phyloP scores from a whole-genome alignment of 2,113 vertebrate species.

The Phylloscopus trochilus region DNA sequence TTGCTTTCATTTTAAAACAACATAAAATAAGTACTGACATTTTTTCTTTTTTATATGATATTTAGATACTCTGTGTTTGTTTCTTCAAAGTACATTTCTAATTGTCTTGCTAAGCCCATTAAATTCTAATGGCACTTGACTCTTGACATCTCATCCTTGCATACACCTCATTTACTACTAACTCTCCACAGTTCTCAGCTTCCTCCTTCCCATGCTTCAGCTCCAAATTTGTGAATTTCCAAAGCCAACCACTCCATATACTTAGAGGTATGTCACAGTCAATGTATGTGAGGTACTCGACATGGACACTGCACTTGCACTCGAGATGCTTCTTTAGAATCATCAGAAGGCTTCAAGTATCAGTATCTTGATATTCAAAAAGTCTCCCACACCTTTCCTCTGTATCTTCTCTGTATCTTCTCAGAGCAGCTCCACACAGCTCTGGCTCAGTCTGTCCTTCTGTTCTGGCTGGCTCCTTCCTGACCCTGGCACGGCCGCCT shows the following conservation, averaged over 20 bases:
- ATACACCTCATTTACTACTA: background rate
- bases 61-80: background rate
- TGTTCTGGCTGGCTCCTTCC: too few relatives aligned
- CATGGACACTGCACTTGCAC: too few relatives aligned
- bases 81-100: background rate
- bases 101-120: background rate
- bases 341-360: too few relatives aligned
- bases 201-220: background rate
- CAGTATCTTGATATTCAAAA: too few relatives aligned
- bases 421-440: too few relatives aligned
- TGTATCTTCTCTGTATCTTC: too few relatives aligned
- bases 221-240: background rate
- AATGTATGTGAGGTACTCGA: too few relatives aligned
- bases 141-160: background rate
- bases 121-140: background rate
- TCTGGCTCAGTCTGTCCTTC: too few relatives aligned
- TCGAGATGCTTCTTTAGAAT: too few relatives aligned
- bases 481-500: too few relatives aligned
- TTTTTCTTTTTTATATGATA: background rate
- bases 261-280: too few relatives aligned
- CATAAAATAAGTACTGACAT: background rate
- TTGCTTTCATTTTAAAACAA: background rate
- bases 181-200: background rate
- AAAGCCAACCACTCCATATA: constrained; percentile 27
- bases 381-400: too few relatives aligned